Evolutionary conservation across 1,140 invertebrate species (phyloP), one percentile per base, ranked within the genome.

Genomic region (Onthophagus taurus): DNA sequence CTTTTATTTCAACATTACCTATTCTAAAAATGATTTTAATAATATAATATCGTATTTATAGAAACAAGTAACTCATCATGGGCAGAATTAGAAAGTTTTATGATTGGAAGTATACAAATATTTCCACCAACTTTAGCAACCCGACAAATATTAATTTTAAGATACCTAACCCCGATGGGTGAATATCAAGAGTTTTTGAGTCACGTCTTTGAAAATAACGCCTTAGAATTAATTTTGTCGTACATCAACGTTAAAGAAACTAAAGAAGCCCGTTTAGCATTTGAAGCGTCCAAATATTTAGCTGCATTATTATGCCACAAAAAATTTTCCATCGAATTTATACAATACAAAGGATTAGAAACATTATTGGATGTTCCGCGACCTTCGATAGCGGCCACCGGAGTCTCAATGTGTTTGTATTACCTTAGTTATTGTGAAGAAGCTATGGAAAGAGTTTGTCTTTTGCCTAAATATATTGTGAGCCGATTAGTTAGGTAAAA

Each of bases 361-460:
- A 74, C 78, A 50, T 70, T 97, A 20, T 66, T 97, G 3, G 81
- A 89, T 59, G 85, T 97, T 3, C 88, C 90, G 4, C 72, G 88
- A 23, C 93, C 92, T 2, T 94, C 90, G 26, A 81, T 97, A 19
- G 89, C 93, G 2, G 90, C 94, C 0, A 95, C 92, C 2, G 95
- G 93, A 8, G 92, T 97, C 7, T 91, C 92, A 0, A 88, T 97
- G 44, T 95, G 92, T 61, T 72, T 98, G 4, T 97, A 97, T 66
- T 97, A 97, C 67, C 70, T 98, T 31, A 90, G 91, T 0, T 97
- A 97, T 67, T 94, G 89, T 67, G 92, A 96, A 64, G 94, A 97
- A 66, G 89, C 91, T 1, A 95, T 98, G 88, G 93, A 97, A 66
- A 76, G 89, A 50, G 87, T 97, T 4, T 95, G 91, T 58, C 67